Conservation (phyloP, 2,888 invertebrate genomes). For the Drosophila ezoana region DNA sequence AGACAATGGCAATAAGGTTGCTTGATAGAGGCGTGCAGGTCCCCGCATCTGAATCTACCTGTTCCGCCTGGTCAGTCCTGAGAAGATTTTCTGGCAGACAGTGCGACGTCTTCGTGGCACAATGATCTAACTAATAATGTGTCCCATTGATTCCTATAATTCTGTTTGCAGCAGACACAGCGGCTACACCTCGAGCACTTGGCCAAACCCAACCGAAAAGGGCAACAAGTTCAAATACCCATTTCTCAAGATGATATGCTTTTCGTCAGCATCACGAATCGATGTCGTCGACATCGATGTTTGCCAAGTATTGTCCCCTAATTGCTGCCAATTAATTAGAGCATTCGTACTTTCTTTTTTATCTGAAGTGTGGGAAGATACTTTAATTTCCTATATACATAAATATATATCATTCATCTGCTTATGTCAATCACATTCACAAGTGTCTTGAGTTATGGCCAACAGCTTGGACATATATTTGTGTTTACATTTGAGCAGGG, state of each 20-base stretch:
- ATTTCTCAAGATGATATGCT: conserved; percentile 59
- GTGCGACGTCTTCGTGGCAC: conserved; percentile 64
- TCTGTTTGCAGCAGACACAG: conserved; percentile 55
- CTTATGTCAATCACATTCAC: conserved; percentile 43
- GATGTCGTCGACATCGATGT: conserved; percentile 32
- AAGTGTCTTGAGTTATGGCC: conserved; percentile 18
- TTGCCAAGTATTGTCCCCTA: conserved; percentile 47
- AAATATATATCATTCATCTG: conserved; percentile 9
- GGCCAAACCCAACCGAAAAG: conserved; percentile 16
- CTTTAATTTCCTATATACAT: conserved; percentile 6
- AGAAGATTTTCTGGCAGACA: conserved; percentile 80
- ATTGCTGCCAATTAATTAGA: conserved; percentile 70
- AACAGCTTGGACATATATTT: not conserved
- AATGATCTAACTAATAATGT: conserved; percentile 63
- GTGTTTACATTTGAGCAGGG: not conserved
- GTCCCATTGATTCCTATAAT: conserved; percentile 53
- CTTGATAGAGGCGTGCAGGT: conserved; percentile 85
- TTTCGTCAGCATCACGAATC: conserved; percentile 47
- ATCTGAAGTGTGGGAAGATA: conserved; percentile 51
- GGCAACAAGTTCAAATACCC: conserved; percentile 50
- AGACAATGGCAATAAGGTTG: conserved; percentile 80
- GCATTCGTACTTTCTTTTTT: not conserved
- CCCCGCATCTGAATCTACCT: conserved; percentile 73
- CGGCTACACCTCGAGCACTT: conserved; percentile 50
- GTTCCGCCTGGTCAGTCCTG: conserved; percentile 60